Base-by-base conservation (phyloP, 2,113 vertebrate genomes). In the Leiothrix lutea region DNA sequence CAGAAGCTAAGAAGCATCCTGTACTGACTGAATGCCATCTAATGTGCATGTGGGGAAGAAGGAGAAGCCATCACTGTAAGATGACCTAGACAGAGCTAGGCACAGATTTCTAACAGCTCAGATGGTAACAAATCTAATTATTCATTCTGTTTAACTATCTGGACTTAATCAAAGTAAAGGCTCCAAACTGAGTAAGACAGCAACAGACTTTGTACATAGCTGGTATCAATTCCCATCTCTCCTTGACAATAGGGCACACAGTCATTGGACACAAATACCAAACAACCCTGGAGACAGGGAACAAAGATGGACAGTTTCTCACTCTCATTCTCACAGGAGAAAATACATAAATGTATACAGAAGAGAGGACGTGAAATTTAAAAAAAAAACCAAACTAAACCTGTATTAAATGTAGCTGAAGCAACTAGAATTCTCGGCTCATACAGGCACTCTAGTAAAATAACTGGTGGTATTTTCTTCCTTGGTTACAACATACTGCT, bases 41-140 rank as follows among this genome's bases (percentile, higher is more conserved):
- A 57, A 77, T 0, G 1, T 16, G 28, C 19, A 25, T 0, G 2
- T 14, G 12, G 29, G 5, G 35, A 90, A 58, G 57, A 20, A 87
- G 26, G 8, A 35, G 28, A 83, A 14, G 9, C 58, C 65, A 66
- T 16, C 35, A 54, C 21, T 64, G 11, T 33, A 61, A 48, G 35
- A 50, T 23, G 50, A 86, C 36, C 45, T 17, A 61, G 48, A 54
- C 48, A 65, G 31, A 53, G 24, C 36, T 21, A 72, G 21, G 11
- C 22, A 80, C 10, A 92, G 58, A 75, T 33, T 80, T 69, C 62
- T 29, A 86, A 35, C 45, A 73, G 58, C 29, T 90, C 33, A 58
- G 29, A 21, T 42, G 31, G 47, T n/a, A 78, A 78, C 25, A 81
- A 86, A 62, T 21, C 36, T 62, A 65, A 70, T 15, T 45, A 60